Conservation (phyloP, 2,888 invertebrate species). For the Torymus aiolomorphi region DNA sequence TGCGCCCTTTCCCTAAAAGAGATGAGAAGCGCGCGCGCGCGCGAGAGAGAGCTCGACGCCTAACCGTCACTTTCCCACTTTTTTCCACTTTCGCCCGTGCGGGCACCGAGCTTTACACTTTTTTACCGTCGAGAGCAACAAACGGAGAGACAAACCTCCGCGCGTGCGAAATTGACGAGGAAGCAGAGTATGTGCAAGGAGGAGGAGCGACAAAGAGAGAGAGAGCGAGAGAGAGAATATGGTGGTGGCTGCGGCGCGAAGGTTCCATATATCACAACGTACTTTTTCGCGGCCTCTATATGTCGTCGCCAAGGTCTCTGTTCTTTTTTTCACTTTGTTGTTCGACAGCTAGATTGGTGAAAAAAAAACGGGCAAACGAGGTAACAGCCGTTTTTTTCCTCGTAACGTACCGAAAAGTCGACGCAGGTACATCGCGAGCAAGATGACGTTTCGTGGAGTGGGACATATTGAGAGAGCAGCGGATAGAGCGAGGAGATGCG, state of each 20-base stretch:
- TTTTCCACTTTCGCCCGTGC: conserved; percentile 29
- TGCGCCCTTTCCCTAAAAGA: conserved; percentile 61
- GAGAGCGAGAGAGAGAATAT: background rate
- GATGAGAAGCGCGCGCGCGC: conserved; percentile 39
- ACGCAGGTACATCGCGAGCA: conserved; percentile 28
- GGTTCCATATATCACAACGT: conserved; percentile 27
- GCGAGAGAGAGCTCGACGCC: background rate
- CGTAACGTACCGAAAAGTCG: conserved; percentile 38
- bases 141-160: conserved; percentile 29
- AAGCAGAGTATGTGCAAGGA: background rate
- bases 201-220: background rate
- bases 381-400: conserved; percentile 34
- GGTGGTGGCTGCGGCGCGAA: background rate
- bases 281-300: conserved; percentile 54
- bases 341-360: conserved; percentile 3
- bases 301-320: background rate
- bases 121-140: conserved; percentile 4
- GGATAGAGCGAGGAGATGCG: background rate
- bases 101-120: background rate
- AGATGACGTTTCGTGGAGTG: background rate
- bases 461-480: background rate
- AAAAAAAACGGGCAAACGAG: conserved; percentile 45
- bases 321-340: background rate
- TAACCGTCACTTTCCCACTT: conserved; percentile 59
- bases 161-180: conserved; percentile 44